Percentiles rank a stretch among this genome's conserved stretches.
Conservation (phyloP, 2,888 invertebrate species). For the Agriotes lineatus region DNA sequence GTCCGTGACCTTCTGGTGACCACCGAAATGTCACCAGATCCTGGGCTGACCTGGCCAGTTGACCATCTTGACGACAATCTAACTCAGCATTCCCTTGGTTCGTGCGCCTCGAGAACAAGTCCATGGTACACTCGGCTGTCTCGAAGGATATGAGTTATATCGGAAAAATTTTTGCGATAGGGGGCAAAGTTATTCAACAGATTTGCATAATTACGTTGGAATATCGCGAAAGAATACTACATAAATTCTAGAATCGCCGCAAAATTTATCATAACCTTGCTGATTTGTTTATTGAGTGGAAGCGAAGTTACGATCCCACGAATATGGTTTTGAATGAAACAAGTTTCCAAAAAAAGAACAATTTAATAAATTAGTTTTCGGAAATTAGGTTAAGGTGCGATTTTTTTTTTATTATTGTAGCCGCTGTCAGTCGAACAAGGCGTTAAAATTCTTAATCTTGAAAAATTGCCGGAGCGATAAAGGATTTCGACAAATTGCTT, state of each 20-base stretch:
- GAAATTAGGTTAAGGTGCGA: constrained; percentile 6
- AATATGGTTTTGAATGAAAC: not conserved
- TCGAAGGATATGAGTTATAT: constrained; percentile 34
- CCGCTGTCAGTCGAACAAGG: too few species aligned
- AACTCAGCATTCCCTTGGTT: constrained; percentile 17
- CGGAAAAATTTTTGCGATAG: constrained; percentile 28
- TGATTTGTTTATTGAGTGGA: constrained; percentile 1
- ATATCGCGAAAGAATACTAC: not conserved
- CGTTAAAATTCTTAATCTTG: too few species aligned
- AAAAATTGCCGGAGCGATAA: too few species aligned
- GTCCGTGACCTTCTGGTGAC: constrained; percentile 36
- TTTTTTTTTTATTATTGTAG: not conserved
- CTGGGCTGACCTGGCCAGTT: constrained; percentile 20
- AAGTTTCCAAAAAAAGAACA: constrained; percentile 3
- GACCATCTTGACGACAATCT: constrained; percentile 26
- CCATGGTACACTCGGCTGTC: constrained; percentile 10
- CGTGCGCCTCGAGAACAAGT: constrained; percentile 15
- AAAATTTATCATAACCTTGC: not conserved
- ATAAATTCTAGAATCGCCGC: not conserved
- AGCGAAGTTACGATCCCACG: not conserved
- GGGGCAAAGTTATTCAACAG: constrained; percentile 1
- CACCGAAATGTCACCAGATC: constrained; percentile 38
- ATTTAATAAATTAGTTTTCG: not conserved
- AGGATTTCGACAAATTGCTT: too few species aligned
- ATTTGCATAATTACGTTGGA: constrained; percentile 28